Evolutionary conservation across 2,797 vertebrate species (phyloP).

Genomic region (Ciconia nigra): DNA sequence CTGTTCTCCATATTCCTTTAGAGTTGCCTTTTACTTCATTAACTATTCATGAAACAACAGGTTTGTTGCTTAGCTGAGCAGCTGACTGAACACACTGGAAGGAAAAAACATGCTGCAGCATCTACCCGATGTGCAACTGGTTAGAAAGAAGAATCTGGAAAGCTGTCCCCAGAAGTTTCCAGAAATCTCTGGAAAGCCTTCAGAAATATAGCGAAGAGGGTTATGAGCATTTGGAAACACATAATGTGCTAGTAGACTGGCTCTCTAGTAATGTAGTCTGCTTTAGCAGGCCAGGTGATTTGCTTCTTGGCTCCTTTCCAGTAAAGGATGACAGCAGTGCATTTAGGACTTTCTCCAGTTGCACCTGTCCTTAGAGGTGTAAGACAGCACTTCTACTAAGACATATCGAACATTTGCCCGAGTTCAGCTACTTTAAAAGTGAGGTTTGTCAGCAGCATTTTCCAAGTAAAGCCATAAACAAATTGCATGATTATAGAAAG

Average conservation of each 20-base stretch:
- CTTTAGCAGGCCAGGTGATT: background rate
- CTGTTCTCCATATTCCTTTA: background rate
- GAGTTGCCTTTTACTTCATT: background rate
- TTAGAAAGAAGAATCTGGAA: background rate
- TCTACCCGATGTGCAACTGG: background rate
- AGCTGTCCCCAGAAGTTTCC: background rate
- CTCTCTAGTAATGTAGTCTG: background rate
- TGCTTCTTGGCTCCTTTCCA: background rate
- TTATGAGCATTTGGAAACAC: background rate
- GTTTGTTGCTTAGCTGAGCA: background rate
- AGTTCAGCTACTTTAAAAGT: background rate
- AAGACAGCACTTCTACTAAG: background rate
- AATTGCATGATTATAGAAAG: background rate
- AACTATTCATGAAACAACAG: background rate
- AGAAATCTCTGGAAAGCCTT: background rate
- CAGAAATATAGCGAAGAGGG: background rate
- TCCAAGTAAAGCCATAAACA: background rate
- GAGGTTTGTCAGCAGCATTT: background rate
- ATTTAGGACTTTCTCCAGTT: background rate
- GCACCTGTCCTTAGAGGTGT: background rate
- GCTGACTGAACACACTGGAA: background rate
- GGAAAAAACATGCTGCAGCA: background rate
- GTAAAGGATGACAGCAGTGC: background rate
- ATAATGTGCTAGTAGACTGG: fast-evolving
- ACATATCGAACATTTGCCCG: background rate